Evolutionary conservation across 2,888 invertebrate species (phyloP).

Genomic region (Candidula unifasciata): DNA sequence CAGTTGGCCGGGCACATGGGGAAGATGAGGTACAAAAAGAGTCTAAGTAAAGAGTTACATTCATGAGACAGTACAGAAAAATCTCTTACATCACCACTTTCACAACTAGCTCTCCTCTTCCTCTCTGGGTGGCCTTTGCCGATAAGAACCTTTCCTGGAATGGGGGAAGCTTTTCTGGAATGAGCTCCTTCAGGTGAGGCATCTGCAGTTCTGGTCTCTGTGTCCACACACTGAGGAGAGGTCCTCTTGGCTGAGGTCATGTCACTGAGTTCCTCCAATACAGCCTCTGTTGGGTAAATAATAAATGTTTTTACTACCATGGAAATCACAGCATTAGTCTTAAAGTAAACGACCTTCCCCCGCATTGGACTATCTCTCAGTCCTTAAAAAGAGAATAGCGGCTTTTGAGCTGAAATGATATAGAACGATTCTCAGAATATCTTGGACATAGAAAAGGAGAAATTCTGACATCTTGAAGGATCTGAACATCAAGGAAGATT

Average conservation of each 20-base stretch:
- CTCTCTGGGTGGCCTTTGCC: slow-evolving; percentile 68
- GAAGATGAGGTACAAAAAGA: neutral
- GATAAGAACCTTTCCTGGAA: slow-evolving; percentile 43
- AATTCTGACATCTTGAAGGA: too few species aligned
- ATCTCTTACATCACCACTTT: slow-evolving; percentile 71
- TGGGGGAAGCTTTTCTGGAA: slow-evolving; percentile 51
- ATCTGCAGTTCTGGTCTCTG: slow-evolving; percentile 39
- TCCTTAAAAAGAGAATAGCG: too few species aligned
- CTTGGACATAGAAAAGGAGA: too few species aligned
- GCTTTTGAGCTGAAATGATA: too few species aligned
- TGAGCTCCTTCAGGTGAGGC: slow-evolving; percentile 47
- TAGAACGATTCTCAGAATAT: too few species aligned
- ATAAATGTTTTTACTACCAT: neutral
- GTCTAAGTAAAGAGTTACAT: neutral
- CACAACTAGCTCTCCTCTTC: slow-evolving; percentile 72
- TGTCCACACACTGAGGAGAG: slow-evolving; percentile 46
- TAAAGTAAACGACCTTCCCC: too few species aligned
- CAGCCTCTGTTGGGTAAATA: slow-evolving; percentile 33
- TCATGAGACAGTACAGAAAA: neutral
- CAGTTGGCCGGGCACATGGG: too few species aligned
- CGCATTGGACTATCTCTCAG: too few species aligned
- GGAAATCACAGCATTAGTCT: too few species aligned
- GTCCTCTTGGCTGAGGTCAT: slow-evolving; percentile 44
- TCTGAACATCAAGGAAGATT: too few species aligned
- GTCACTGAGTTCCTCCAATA: slow-evolving; percentile 19